Evolutionary conservation across 2,113 vertebrate genomes (phyloP).

Genomic region (Caranx ignobilis): DNA sequence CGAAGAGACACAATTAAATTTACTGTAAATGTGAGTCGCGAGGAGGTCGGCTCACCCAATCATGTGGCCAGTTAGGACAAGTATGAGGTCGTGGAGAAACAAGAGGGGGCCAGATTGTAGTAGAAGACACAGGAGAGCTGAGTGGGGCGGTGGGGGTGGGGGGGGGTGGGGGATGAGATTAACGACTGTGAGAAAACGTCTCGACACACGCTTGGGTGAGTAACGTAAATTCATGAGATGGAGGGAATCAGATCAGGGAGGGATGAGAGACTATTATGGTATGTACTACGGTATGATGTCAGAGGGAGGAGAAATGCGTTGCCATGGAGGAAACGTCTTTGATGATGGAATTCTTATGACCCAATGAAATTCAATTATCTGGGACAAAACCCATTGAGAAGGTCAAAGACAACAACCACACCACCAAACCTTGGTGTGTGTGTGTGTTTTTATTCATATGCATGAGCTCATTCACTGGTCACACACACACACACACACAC

Average conservation of each 20-base stretch:
- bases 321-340: not conserved
- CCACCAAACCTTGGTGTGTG: not conserved
- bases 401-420: constrained; percentile 20
- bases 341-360: constrained; percentile 53
- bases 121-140: not conserved
- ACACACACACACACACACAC: not conserved
- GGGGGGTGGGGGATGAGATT: not conserved
- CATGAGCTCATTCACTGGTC: constrained; percentile 46
- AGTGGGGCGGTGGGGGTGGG: no score
- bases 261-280: not conserved
- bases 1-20: constrained; percentile 73
- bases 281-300: not conserved
- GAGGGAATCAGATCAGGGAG: not conserved
- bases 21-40: constrained; percentile 77
- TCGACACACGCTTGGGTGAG: not conserved
- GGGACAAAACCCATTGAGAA: not conserved
- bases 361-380: constrained; percentile 30
- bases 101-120: not conserved
- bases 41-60: constrained; percentile 44
- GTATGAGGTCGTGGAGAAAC: constrained; percentile 5
- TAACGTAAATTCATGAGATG: constrained; percentile 10
- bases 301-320: not conserved
- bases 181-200: constrained; percentile 16
- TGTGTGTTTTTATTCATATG: constrained; percentile 35
- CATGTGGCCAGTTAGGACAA: constrained; percentile 46